Evolutionary conservation across 2,113 vertebrate genomes (phyloP), one percentile per base, ranked within the genome.

Genomic region (Chloebia gouldiae): DNA sequence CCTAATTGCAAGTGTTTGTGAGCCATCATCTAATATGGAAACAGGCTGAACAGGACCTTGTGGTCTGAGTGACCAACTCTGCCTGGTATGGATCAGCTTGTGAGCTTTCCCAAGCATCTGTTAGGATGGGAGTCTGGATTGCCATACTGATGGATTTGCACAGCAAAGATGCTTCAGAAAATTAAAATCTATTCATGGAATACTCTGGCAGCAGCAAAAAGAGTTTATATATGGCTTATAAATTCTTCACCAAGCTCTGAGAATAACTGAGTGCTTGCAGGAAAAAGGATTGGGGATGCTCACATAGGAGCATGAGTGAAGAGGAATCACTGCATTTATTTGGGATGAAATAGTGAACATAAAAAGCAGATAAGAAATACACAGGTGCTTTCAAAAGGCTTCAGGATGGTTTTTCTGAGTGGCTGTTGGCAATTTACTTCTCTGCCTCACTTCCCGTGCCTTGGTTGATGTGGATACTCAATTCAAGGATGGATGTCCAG

Each of bases 101-200:
- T 65, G 63, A 79, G 25, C 10, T 13, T 56, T 81, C 73, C 65
- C 4, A 3, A 90, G 50, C 33, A 42, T 79, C 70, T 87, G 45
- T 42, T 53, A 47, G 44, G 42, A 49, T 40, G 54, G 30, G 44
- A 91, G 49, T 3, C 87, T 70, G 59, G n/a, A 28, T 69, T 66
- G 64, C 73, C 79, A 70, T 51, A 25, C 44, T 78, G 70, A 77
- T 47, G 56, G n/a, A 33, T 91, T 70, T 70, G 35, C 71, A 66
- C 59, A 60, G 71, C 31, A 73, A 77, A 90, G 68, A 70, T 86
- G 64, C n/a, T 80, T 83, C 30, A 53, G 82, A 86, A 96, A 93
- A 88, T 54, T 70, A 89, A 92, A 83, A 81, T 86, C 68, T 94
- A 79, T 83, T 88, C 51, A 35, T 86, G 80, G 90, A 88, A 81